Percentiles rank a stretch among this genome's conserved stretches.
Evolutionary conservation across 2,888 invertebrate species (phyloP).

Genomic region (Bimastos eiseni): DNA sequence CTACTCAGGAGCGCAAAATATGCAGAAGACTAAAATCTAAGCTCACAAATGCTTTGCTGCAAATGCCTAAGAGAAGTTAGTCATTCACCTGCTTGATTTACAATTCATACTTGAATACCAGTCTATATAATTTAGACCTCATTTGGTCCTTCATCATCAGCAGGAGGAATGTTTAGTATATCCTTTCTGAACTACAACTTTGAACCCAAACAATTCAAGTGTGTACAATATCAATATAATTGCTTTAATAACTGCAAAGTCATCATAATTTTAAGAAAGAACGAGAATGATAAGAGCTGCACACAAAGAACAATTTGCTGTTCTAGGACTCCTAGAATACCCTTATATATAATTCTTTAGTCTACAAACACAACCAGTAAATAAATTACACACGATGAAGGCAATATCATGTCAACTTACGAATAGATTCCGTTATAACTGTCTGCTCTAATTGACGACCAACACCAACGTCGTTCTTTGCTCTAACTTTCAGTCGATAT

Average conservation of each 20-base stretch:
- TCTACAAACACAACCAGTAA: too few species aligned
- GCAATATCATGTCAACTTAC: constrained; percentile 30
- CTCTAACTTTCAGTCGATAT: constrained; percentile 41
- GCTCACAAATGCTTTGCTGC: background rate
- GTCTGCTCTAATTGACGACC: constrained; percentile 29
- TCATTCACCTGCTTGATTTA: background rate
- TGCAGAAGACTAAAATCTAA: background rate
- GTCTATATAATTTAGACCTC: background rate
- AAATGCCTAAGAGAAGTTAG: too few species aligned
- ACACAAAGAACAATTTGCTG: too few species aligned
- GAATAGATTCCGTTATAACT: constrained; percentile 36
- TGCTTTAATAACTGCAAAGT: background rate
- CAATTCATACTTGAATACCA: background rate
- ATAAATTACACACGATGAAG: too few species aligned
- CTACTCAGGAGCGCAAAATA: too few species aligned
- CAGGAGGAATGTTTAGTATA: background rate
- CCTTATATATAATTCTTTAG: too few species aligned
- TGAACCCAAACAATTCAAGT: background rate
- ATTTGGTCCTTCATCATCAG: background rate
- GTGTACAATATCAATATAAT: background rate
- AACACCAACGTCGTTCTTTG: constrained; percentile 42
- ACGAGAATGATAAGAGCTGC: background rate
- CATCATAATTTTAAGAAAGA: background rate
- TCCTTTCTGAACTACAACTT: background rate
- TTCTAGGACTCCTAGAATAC: too few species aligned